These are phyloP conservation scores for Sisor rabdophorus DNA, from an alignment of 2,113 vertebrate genomes.

Conservation along the genomic window DNA sequence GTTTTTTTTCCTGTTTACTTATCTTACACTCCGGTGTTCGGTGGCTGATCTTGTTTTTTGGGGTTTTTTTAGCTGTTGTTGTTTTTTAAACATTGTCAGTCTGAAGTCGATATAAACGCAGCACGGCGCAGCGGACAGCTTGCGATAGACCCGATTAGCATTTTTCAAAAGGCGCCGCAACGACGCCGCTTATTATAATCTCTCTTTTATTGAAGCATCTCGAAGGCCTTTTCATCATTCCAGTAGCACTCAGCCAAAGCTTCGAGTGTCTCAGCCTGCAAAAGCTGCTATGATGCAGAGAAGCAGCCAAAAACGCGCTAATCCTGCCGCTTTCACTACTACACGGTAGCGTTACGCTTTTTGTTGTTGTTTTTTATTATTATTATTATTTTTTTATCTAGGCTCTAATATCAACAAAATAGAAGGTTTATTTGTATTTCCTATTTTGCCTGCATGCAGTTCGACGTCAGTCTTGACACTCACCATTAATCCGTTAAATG, in stretches of 20 bases:
- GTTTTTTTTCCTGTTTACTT: background rate
- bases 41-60: slow-evolving; percentile 15
- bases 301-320: slow-evolving; percentile 39
- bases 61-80: slow-evolving; percentile 26
- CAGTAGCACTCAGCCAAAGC: slow-evolving; percentile 45
- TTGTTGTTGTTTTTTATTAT: background rate
- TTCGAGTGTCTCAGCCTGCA: slow-evolving; percentile 48
- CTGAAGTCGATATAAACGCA: slow-evolving; percentile 63
- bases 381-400: background rate
- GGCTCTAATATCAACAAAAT: background rate
- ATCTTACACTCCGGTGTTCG: slow-evolving; percentile 17
- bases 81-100: slow-evolving; percentile 70
- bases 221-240: slow-evolving; percentile 69
- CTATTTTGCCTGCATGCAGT: background rate
- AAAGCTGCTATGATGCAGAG: slow-evolving; percentile 48
- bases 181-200: slow-evolving; percentile 84
- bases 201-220: slow-evolving; percentile 86
- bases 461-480: background rate
- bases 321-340: slow-evolving; percentile 6
- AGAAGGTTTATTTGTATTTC: background rate
- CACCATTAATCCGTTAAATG: slow-evolving; percentile 14
- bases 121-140: slow-evolving; percentile 74
- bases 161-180: slow-evolving; percentile 76
- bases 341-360: background rate
- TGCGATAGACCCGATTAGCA: slow-evolving; percentile 88